Evolutionary conservation across 2,888 invertebrate genomes (phyloP), one percentile per base, ranked within the genome.

Genomic region (Epirrhoe alternata): DNA sequence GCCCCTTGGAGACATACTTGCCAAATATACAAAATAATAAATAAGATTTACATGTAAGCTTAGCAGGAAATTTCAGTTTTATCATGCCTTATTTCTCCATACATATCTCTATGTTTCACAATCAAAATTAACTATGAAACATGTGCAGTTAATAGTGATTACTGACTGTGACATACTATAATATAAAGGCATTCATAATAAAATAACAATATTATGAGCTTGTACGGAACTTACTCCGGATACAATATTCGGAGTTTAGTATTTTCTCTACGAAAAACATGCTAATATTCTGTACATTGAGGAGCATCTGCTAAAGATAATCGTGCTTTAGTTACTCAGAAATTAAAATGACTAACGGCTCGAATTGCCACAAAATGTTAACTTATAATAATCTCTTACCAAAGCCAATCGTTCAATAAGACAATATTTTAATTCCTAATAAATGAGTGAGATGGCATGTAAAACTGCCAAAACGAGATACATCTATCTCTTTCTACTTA

Each of bases 371-470:
- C n/a, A n/a, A 14, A 16, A 47, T 16, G 5, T 7, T 47, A 47
- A 47, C 47, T 16, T 47, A 47, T 47, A 47, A 47, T 47, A 47
- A 47, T 47, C 47, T 7, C 47, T 47, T 12, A 47, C 7, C 47
- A 14, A 47, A 14, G 47, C 47, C 16, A 7, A 47, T 47, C 47
- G 16, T 16, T 47, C 16, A 14, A 16, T 16, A 47, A 47, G 14
- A 7, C 14, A 7, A 4, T 0, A 16, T 14, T 12, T 16, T 14
- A 14, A 16, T 12, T 10, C 12, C 12, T 12, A 42, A 42, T 42
- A 42, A 42, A 42, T 47, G 47, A 47, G 16, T 47, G 47, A 47
- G 47, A 47, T 47, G 16, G 16, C 14, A 47, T 47, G 7, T 16
- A 47, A 14, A 6, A 47, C 16, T 47, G 47, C 16, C 47, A 47